Conservation (phyloP, 2,888 invertebrate species). For the Latheticus oryzae region DNA sequence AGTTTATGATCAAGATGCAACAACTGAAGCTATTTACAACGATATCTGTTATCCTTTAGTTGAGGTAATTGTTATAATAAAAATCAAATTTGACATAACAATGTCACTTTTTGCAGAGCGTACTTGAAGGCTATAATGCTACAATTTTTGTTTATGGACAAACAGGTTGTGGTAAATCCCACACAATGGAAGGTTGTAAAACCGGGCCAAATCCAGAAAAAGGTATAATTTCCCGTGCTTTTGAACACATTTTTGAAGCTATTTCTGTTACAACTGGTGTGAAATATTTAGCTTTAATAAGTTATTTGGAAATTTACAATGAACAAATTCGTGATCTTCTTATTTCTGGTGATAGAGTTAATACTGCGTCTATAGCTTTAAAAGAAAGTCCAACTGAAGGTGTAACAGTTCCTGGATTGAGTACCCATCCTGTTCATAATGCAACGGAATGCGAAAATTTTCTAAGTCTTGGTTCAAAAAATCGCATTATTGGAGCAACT, state of each 20-base stretch:
- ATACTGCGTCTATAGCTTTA: constrained; percentile 61
- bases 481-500: constrained; percentile 85
- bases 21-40: constrained; percentile 88
- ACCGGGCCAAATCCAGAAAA: constrained; percentile 62
- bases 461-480: constrained; percentile 81
- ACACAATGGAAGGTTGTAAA: constrained; percentile 84
- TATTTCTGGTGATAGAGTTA: constrained; percentile 57
- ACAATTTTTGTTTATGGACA: constrained; percentile 95
- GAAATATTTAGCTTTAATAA: constrained; percentile 81
- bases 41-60: constrained; percentile 87
- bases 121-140: constrained; percentile 91
- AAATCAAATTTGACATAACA: constrained; percentile 5
- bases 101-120: constrained; percentile 67
- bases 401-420: constrained; percentile 70
- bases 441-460: constrained; percentile 81
- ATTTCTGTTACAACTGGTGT: constrained; percentile 78
- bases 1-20: constrained; percentile 79
- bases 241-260: constrained; percentile 91
- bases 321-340: constrained; percentile 74
- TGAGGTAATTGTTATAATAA: no score
- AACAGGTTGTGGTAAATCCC: constrained; percentile 92
- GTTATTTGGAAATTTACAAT: constrained; percentile 87
- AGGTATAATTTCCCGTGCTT: constrained; percentile 81
- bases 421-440: constrained; percentile 81
- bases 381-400: constrained; percentile 69